Base-by-base conservation (phyloP, 2,113 vertebrate species). In the Carlito syrichta region DNA sequence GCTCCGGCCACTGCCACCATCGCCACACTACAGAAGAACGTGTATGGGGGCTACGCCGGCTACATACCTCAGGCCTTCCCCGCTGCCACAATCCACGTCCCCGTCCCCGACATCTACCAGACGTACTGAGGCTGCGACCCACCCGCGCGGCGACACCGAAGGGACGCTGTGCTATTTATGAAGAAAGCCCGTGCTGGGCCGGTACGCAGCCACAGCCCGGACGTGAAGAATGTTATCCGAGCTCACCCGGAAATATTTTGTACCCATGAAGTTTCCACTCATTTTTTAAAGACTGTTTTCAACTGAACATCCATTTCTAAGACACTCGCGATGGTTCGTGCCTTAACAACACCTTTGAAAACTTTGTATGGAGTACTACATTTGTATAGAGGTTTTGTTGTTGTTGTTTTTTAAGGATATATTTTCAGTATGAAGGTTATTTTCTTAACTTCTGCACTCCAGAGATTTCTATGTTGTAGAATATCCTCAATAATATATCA, bases 1-100 rank as follows among this genome's bases (percentile, higher is more conserved):
- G 99, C 99, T 8, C 99, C 99, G 0, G 98, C 99, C 23, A 98
- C 99, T 0, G 98, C 99, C 11, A 98, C 99, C 0, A 98, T 99
- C 95, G 99, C 99, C 83, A 99, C 99, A 60, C 99, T 99, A 99
- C 99, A 99, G 98, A 99, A 99, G 98, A 99, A 99, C 0, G 98
- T 99, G 0, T 99, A 99, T 0, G 99, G 99, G 0, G 99, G 99
- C 0, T 99, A 99, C 0, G 97, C 99, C 0, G 98, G 99, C 96
- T 99, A 99, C 69, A 98, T 99, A 97, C 99, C 99, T 45, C 99
- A 99, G 30, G 99, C 99, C 13, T 99, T 99, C 96, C 99, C 99
- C 0, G 96, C 99, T 0, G 97, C 99, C 0, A 96, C 99, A 88
- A 99, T 99, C 96, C 99, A 99, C 98, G 99, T 99, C 86, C 99